Conservation (phyloP, 2,113 vertebrate genomes). For the Leucosticte australis region DNA sequence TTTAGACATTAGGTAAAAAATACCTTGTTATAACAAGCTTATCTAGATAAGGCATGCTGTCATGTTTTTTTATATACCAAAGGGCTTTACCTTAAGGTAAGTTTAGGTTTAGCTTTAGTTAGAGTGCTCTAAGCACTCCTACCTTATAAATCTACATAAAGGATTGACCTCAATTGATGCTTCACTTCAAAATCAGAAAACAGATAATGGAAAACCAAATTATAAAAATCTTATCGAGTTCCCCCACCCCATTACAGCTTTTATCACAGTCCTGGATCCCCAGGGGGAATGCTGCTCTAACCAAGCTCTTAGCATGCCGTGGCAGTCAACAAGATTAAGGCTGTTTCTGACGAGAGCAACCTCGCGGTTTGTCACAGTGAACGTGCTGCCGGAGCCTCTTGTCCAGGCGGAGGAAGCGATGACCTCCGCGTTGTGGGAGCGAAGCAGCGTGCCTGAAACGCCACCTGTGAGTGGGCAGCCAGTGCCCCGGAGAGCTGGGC, state of each 20-base stretch:
- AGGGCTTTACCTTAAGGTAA: neutral
- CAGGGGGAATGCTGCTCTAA: neutral
- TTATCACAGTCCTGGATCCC: neutral
- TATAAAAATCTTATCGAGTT: neutral
- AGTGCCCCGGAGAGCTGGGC: neutral
- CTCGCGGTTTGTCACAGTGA: neutral
- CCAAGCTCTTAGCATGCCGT: neutral
- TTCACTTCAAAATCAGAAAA: slow-evolving; percentile 25
- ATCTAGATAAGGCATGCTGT: neutral
- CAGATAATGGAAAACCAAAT: slow-evolving; percentile 16
- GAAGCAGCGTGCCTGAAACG: neutral
- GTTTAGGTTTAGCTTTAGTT: neutral
- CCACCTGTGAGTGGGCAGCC: neutral
- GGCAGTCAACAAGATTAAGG: slow-evolving; percentile 31
- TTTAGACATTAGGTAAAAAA: neutral
- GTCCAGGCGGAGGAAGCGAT: neutral
- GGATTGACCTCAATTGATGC: neutral
- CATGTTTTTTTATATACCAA: neutral
- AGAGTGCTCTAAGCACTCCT: neutral
- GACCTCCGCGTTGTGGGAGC: neutral
- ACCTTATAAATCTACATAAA: neutral
- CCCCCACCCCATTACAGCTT: neutral
- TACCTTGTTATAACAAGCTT: neutral
- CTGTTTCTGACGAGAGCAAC: neutral
- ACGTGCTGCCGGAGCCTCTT: neutral